These are phyloP conservation scores for Zaprionus bogoriensis DNA, from an alignment of 2,888 invertebrate species.

Conservation along the genomic window DNA sequence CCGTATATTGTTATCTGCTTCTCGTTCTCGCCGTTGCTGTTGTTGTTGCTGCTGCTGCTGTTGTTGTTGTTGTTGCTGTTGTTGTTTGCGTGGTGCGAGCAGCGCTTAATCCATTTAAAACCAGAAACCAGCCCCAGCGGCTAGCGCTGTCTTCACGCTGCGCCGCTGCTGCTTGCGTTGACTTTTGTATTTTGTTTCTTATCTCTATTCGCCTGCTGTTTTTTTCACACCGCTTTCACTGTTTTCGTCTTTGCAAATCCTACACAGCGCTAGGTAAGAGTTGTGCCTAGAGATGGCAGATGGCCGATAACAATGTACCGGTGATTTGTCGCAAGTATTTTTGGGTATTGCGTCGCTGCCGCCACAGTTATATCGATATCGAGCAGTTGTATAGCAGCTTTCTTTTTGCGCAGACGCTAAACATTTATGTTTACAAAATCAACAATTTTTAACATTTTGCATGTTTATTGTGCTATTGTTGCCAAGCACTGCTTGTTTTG, in stretches of 20 bases:
- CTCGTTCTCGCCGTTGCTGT: not conserved
- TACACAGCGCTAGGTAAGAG: slow-evolving; percentile 36
- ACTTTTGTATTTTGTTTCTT: slow-evolving; percentile 50
- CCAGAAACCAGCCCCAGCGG: slow-evolving; percentile 51
- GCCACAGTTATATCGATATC: too few species aligned
- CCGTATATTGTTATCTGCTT: slow-evolving; percentile 41
- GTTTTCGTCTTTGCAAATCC: slow-evolving; percentile 61
- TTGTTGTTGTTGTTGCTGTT: slow-evolving; percentile 1
- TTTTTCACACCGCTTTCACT: slow-evolving; percentile 54
- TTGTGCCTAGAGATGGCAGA: slow-evolving; percentile 5
- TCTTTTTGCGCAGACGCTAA: too few species aligned
- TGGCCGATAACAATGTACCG: not conserved
- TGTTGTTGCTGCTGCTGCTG: slow-evolving; percentile 1
- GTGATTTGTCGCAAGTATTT: not conserved
- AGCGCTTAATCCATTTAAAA: slow-evolving; percentile 57
- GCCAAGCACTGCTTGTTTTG: too few species aligned
- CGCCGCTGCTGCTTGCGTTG: slow-evolving; percentile 54
- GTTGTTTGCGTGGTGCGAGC: slow-evolving; percentile 29
- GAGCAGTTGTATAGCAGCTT: too few species aligned
- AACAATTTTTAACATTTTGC: too few species aligned
- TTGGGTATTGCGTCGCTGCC: not conserved
- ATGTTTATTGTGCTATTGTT: too few species aligned
- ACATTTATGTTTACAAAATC: too few species aligned
- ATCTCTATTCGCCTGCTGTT: slow-evolving; percentile 39
- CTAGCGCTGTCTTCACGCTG: slow-evolving; percentile 52